These are phyloP conservation scores for Pseudomyrmex sp. DNA, from an alignment of 1,140 invertebrate species.

Conservation along the genomic window DNA sequence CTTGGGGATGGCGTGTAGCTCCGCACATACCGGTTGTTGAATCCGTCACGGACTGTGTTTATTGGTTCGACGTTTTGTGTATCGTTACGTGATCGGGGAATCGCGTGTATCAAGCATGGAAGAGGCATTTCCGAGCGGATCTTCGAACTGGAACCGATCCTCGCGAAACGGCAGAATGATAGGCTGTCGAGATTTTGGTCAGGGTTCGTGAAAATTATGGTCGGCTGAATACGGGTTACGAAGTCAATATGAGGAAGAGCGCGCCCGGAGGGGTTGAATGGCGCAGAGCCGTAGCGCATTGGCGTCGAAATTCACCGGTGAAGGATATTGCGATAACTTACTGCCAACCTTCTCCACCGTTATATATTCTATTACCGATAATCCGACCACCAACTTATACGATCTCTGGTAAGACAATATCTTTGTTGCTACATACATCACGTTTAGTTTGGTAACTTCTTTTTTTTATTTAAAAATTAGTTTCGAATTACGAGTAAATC, in stretches of 20 bases:
- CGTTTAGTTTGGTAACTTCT: no score
- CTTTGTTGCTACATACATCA: no score
- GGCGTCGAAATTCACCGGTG: constrained; percentile 64
- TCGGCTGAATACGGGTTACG: constrained; percentile 70
- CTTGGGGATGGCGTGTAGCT: constrained; percentile 52
- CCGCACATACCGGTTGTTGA: constrained; percentile 25
- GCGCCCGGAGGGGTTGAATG: constrained; percentile 17
- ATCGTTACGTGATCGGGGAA: constrained; percentile 64
- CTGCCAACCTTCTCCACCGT: background rate
- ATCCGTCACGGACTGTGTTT: constrained; percentile 61
- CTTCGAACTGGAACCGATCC: constrained; percentile 11
- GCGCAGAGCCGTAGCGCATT: background rate
- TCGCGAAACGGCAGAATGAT: constrained; percentile 65
- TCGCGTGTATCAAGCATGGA: background rate
- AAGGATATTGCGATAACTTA: constrained; percentile 30
- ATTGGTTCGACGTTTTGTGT: constrained; percentile 33
- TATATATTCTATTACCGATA: background rate
- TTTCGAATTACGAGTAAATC: background rate
- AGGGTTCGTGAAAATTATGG: constrained; percentile 67
- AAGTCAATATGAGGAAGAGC: constrained; percentile 54
- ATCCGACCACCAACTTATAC: background rate
- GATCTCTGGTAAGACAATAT: no score
- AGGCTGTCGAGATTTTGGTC: constrained; percentile 69
- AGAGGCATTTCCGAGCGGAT: background rate
- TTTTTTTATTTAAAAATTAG: no score